A percentile compares a stretch with the other conserved stretches of the same genome.
These are phyloP conservation scores for Macropodus opercularis DNA, from an alignment of 2,797 vertebrate genomes.

Conservation along the genomic window DNA sequence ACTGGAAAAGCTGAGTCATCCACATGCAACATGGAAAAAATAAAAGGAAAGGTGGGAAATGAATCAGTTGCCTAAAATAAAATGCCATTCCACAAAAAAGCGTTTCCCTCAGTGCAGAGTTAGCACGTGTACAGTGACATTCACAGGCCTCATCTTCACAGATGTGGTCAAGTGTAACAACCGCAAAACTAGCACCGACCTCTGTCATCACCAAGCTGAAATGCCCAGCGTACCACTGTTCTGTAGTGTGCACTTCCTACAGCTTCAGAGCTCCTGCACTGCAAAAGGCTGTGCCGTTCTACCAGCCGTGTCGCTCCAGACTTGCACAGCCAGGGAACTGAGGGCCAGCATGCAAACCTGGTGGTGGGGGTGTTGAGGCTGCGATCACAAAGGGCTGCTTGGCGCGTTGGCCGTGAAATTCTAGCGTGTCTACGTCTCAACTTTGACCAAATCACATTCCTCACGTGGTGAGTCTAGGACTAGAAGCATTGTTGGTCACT, in stretches of 20 bases:
- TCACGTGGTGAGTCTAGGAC: not conserved
- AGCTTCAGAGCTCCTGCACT: constrained; percentile 46
- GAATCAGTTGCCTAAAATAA: constrained; percentile 33
- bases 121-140: constrained; percentile 47
- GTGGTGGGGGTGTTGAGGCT: constrained; percentile 24
- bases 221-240: constrained; percentile 46
- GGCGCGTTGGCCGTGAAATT: not conserved
- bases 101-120: constrained; percentile 36
- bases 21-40: constrained; percentile 54
- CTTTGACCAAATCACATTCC: not conserved
- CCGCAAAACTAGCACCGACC: constrained; percentile 12
- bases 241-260: constrained; percentile 51
- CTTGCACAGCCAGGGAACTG: constrained; percentile 3
- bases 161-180: constrained; percentile 5
- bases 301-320: constrained; percentile 14
- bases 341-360: constrained; percentile 12
- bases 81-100: constrained; percentile 45
- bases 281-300: constrained; percentile 7
- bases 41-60: constrained; percentile 18
- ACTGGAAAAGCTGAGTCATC: constrained; percentile 41
- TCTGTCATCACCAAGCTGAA: constrained; percentile 21
- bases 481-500: not conserved
- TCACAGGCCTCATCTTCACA: constrained; percentile 29
- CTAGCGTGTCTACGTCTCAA: not conserved
- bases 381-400: constrained; percentile 24